Conservation (phyloP, 1,140 invertebrate genomes). For the Lordiphosa clarofinis region DNA sequence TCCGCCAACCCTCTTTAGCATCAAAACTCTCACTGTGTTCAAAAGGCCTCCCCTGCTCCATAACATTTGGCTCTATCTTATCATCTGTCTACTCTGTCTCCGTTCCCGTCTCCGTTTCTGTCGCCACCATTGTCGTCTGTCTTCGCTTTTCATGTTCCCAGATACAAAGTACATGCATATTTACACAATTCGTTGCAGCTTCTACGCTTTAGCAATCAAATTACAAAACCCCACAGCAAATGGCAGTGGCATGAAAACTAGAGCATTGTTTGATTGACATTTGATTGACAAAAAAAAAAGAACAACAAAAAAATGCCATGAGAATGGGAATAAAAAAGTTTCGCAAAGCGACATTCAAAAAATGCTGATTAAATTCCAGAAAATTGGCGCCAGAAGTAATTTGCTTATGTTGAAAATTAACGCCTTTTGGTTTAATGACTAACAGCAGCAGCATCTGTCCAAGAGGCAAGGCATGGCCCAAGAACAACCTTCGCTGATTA, state of each 20-base stretch:
- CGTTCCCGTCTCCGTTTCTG: slow-evolving; percentile 4
- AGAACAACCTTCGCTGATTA: slow-evolving; percentile 62
- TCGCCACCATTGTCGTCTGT: slow-evolving; percentile 24
- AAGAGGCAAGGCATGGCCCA: slow-evolving; percentile 15
- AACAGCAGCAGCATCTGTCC: slow-evolving; percentile 22
- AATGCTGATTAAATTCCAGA: slow-evolving; percentile 65
- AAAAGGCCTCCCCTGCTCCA: background rate
- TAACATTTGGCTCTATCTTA: slow-evolving; percentile 18
- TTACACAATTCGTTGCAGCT: slow-evolving; percentile 75
- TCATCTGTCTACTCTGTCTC: slow-evolving; percentile 4
- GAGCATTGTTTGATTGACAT: slow-evolving; percentile 74
- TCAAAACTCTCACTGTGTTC: background rate
- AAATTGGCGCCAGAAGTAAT: slow-evolving; percentile 61
- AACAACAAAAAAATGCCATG: slow-evolving; percentile 25
- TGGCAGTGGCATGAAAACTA: slow-evolving; percentile 41
- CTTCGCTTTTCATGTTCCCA: slow-evolving; percentile 28
- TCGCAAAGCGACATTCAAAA: slow-evolving; percentile 19
- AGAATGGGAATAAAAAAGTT: slow-evolving; percentile 23
- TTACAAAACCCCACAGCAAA: slow-evolving; percentile 40
- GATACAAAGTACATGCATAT: slow-evolving; percentile 76
- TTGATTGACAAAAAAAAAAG: slow-evolving; percentile 59
- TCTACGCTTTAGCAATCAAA: slow-evolving; percentile 78
- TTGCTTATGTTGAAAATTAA: slow-evolving; percentile 54
- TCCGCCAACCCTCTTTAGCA: too few relatives aligned
- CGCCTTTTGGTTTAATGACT: slow-evolving; percentile 57